Evolutionary conservation across 2,797 vertebrate genomes (phyloP).

Genomic region (Darevskia mixta): DNA sequence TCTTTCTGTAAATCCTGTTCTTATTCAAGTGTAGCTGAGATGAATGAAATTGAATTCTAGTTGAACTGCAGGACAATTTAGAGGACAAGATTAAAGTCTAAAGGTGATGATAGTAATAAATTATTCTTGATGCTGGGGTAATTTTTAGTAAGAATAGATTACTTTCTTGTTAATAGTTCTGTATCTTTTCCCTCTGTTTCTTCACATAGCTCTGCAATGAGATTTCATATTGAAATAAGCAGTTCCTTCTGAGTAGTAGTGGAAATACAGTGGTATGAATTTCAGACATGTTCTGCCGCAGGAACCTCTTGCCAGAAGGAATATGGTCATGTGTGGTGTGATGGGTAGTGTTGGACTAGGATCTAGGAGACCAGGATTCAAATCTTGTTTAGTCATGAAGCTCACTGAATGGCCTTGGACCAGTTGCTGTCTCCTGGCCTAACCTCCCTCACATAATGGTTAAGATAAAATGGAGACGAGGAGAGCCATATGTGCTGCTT

Average conservation of each 20-base stretch:
- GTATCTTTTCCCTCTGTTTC: not conserved
- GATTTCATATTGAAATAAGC: not conserved
- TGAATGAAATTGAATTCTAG: constrained; percentile 46
- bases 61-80: constrained; percentile 34
- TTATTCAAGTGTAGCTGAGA: not conserved
- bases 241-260: accelerated
- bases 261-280: not conserved
- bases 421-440: no score
- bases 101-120: not conserved
- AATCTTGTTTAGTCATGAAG: no score
- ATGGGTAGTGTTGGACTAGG: no score
- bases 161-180: not conserved
- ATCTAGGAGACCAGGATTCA: no score
- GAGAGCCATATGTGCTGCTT: no score
- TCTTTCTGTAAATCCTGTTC: not conserved
- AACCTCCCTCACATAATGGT: no score
- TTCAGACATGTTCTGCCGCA: not conserved
- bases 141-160: not conserved
- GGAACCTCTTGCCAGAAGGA: not conserved
- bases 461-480: no score
- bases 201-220: accelerated
- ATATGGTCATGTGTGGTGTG: not conserved
- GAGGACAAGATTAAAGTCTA: constrained; percentile 30
- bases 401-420: no score
- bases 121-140: not conserved